Evolutionary conservation across 2,888 invertebrate species (phyloP).

Genomic region (Eupithecia subfuscata): DNA sequence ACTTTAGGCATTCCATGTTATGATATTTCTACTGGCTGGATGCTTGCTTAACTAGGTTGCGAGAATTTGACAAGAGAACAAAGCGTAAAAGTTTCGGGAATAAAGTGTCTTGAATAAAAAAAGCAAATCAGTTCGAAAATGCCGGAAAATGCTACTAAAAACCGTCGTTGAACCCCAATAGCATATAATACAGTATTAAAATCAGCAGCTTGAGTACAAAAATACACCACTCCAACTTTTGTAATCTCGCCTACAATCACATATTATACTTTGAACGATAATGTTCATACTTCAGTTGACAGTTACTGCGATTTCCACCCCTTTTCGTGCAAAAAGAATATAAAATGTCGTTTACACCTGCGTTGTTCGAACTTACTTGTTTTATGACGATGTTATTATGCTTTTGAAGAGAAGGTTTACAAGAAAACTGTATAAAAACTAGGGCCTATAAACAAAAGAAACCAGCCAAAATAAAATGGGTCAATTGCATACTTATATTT

Average conservation of each 20-base stretch:
- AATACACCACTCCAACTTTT: conserved; percentile 20
- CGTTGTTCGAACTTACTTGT: conserved; percentile 29
- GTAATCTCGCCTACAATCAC: conserved; percentile 26
- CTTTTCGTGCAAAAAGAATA: conserved; percentile 34
- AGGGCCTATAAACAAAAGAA: background rate
- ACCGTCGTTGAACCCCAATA: background rate
- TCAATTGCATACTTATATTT: too few relatives aligned
- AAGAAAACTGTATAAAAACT: conserved; percentile 5
- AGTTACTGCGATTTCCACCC: conserved; percentile 31
- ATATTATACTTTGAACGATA: conserved; percentile 28
- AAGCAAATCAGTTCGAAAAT: background rate
- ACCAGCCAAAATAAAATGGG: background rate
- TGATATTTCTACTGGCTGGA: too few relatives aligned
- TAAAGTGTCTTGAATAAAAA: too few relatives aligned
- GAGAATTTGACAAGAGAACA: background rate
- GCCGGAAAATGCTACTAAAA: too few relatives aligned
- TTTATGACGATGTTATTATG: conserved; percentile 29
- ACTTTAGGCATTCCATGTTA: too few relatives aligned
- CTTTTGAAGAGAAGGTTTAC: conserved; percentile 25
- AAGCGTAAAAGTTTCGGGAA: too few relatives aligned
- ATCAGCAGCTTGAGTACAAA: conserved; percentile 13
- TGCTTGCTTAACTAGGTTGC: background rate
- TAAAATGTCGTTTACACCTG: conserved; percentile 36
- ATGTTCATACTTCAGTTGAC: conserved; percentile 31
- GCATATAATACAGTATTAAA: background rate